Percentiles rank a stretch among this genome's conserved stretches.
phyloP scores from a whole-genome alignment of 2,797 vertebrate species.

The Gymnocypris eckloni region DNA sequence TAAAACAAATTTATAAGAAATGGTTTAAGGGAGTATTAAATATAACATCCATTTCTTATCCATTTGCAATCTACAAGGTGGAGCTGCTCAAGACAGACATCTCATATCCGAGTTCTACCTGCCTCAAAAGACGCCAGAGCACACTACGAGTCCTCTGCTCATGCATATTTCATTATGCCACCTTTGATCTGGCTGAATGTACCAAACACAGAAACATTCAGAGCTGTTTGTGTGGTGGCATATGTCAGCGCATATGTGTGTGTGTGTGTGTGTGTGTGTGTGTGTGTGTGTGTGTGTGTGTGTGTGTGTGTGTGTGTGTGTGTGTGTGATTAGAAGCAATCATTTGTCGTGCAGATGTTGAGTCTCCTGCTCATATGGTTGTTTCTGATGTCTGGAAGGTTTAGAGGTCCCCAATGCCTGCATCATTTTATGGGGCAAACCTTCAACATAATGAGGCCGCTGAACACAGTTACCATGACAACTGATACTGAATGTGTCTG shows the following conservation, averaged over 20 bases:
- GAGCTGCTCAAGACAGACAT: background rate
- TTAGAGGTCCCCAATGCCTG: slow-evolving; percentile 64
- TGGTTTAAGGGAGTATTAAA: background rate
- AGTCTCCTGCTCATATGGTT: slow-evolving; percentile 12
- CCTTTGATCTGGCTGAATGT: slow-evolving; percentile 53
- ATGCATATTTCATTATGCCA: slow-evolving; percentile 51
- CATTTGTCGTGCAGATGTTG: slow-evolving; percentile 45
- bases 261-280: background rate
- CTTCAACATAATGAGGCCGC: slow-evolving; percentile 69
- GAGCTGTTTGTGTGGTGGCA: slow-evolving; percentile 20
- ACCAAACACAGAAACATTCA: slow-evolving; percentile 29
- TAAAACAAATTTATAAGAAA: background rate
- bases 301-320: slow-evolving; percentile 18
- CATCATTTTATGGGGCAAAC: slow-evolving; percentile 68
- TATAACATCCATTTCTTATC: background rate
- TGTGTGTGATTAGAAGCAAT: slow-evolving; percentile 33
- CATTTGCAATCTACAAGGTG: background rate
- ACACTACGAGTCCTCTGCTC: slow-evolving; percentile 18
- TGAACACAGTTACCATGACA: slow-evolving; percentile 78
- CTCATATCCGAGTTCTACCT: background rate
- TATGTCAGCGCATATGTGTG: slow-evolving; percentile 8
- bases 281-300: slow-evolving; percentile 15
- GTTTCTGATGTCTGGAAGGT: slow-evolving; percentile 52
- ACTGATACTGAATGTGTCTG: slow-evolving; percentile 69
- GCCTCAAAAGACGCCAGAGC: slow-evolving; percentile 21